A percentile compares a stretch with the other conserved stretches of the same genome.
Conservation (phyloP, 92 coral and sea anemone genomes). For the Siderastrea siderea region DNA sequence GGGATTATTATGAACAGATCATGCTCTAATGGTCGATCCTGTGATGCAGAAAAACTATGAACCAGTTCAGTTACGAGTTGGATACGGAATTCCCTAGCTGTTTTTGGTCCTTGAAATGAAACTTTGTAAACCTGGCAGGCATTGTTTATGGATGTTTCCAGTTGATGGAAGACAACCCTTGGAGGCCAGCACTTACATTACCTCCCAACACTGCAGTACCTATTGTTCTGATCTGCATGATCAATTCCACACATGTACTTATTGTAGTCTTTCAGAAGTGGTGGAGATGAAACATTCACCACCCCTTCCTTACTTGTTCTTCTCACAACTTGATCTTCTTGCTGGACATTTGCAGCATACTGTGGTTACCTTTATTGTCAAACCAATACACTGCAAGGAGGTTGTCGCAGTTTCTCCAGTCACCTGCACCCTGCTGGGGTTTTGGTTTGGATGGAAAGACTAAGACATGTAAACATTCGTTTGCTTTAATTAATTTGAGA, state of each 20-base stretch:
- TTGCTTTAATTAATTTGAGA: too few species aligned
- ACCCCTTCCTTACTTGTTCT: slow-evolving; percentile 23
- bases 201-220: slow-evolving; percentile 28
- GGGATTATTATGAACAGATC: too few species aligned
- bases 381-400: slow-evolving; percentile 29
- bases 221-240: neutral
- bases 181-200: slow-evolving; percentile 15
- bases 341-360: neutral
- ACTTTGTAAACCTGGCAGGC: slow-evolving; percentile 35
- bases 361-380: slow-evolving; percentile 4
- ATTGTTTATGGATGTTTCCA: slow-evolving; percentile 42
- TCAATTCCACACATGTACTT: slow-evolving; percentile 22
- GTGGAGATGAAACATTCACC: slow-evolving; percentile 11
- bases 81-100: too few species aligned
- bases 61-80: slow-evolving; percentile 9
- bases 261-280: slow-evolving; percentile 6
- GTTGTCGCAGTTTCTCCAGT: neutral
- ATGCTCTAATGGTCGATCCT: neutral
- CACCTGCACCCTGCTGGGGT: neutral
- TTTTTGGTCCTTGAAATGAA: too few species aligned
- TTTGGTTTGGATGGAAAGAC: slow-evolving; percentile 1
- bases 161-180: slow-evolving; percentile 10
- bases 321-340: slow-evolving; percentile 17
- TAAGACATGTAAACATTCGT: too few species aligned
- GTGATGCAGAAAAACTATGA: neutral